Conservation (phyloP, 2,113 vertebrate genomes). For the Physeter macrocephalus region DNA sequence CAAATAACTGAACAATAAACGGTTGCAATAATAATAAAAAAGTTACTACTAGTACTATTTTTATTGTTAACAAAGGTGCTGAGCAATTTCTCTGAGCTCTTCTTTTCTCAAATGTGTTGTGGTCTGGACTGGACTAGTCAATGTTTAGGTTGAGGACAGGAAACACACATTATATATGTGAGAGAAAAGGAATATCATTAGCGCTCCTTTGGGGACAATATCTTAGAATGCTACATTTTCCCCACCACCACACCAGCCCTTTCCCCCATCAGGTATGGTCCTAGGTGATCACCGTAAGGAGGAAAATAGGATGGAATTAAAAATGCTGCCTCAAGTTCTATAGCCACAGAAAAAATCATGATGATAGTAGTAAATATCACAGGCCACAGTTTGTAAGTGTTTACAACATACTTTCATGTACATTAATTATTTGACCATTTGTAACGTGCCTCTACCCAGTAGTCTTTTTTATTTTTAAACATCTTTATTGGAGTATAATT, state of each 20-base stretch:
- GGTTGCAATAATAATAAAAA: background rate
- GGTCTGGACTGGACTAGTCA: background rate
- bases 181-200: background rate
- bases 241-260: too few species aligned
- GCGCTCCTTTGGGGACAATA: background rate
- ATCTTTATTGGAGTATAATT: too few species aligned
- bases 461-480: background rate
- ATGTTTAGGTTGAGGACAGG: background rate
- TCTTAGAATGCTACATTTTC: background rate
- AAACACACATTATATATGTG: background rate
- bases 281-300: background rate
- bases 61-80: background rate
- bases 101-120: background rate
- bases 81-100: background rate
- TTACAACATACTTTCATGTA: fast-evolving
- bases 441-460: background rate
- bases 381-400: background rate
- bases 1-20: background rate
- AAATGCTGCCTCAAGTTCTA: background rate
- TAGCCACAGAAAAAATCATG: background rate
- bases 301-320: background rate
- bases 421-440: background rate
- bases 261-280: background rate
- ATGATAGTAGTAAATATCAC: background rate
- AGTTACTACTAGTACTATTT: background rate